Base-by-base conservation (phyloP, 1,140 invertebrate species). In the Nomia melanderi region DNA sequence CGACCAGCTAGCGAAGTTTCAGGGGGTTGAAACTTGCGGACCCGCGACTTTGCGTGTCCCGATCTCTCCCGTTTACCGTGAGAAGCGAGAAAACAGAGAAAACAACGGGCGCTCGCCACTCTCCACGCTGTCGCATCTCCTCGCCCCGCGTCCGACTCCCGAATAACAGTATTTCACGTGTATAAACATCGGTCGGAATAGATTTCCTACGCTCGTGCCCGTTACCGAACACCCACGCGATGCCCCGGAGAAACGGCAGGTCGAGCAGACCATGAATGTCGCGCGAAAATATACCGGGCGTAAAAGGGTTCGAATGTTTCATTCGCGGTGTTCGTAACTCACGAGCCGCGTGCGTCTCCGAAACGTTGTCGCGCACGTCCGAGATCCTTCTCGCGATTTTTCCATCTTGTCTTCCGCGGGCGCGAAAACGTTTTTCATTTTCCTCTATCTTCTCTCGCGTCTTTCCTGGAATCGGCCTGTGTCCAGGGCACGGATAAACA, bases 401-500 rank as follows among this genome's bases (percentile, higher is more conserved):
- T 17, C 20, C 3, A 17, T 20, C 14, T 14, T 4, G 20, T 14
- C 47, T 20, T 17, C 47, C 14, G 20, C 36, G 8, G 36, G 36
- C 11, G 14, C 41, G 17, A 17, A 3, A 44, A 17, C 14, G 41
- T 72, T 72, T 63, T 57, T 56, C 36, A n/a, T n/a, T n/a, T n/a
- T n/a, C n/a, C n/a, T n/a, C n/a, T n/a, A n/a, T n/a, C n/a, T n/a
- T n/a, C n/a, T n/a, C n/a, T n/a, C n/a, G n/a, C n/a, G n/a, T n/a
- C n/a, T n/a, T n/a, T n/a, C n/a, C n/a, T n/a, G n/a, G 54, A 66
- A 41, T 7, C 36, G 44, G 9, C 36, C 63, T 54, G 36, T 67
- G 60, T 4, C 47, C n/a, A 36, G 27, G 60, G 1, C 25, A 54
- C 39, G 27, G 33, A 54, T 39, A 65, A 74, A 74, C 33, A 56